phyloP scores from a whole-genome alignment of 2,113 vertebrate genomes.

The Isurus oxyrinchus region DNA sequence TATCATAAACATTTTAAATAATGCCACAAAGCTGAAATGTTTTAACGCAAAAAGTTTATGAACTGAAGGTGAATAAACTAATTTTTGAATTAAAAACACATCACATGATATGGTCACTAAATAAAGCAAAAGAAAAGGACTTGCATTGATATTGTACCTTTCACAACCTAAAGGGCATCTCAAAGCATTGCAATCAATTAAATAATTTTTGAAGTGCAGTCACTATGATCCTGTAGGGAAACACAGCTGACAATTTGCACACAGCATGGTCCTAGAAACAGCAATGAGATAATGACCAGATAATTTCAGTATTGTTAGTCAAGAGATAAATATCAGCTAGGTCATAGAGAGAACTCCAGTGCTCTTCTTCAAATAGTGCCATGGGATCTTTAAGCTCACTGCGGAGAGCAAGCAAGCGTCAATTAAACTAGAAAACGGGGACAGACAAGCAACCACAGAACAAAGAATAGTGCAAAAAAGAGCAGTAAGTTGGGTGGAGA shows the following conservation, averaged over 20 bases:
- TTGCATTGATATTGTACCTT: too few relatives aligned
- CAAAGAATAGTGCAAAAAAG: neutral
- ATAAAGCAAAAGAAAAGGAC: too few relatives aligned
- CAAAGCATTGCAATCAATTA: too few relatives aligned
- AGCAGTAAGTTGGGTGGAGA: too few relatives aligned
- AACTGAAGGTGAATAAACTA: neutral
- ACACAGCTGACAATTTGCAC: neutral
- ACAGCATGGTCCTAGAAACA: neutral
- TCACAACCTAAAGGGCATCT: too few relatives aligned
- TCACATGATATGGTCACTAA: too few relatives aligned
- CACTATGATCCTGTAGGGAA: neutral
- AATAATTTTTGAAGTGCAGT: too few relatives aligned
- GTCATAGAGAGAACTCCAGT: too few relatives aligned
- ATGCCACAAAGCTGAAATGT: neutral
- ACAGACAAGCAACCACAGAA: neutral
- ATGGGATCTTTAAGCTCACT: neutral
- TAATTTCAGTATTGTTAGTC: too few relatives aligned
- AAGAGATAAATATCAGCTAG: too few relatives aligned
- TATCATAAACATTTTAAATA: neutral
- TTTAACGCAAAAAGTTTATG: neutral
- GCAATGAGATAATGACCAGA: neutral
- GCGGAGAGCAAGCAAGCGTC: neutral
- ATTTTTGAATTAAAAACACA: neutral
- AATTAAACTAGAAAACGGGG: neutral
- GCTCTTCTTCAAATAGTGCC: too few relatives aligned